phyloP scores from a whole-genome alignment of 1,140 invertebrate genomes.

The Rhynchophorus ferrugineus region DNA sequence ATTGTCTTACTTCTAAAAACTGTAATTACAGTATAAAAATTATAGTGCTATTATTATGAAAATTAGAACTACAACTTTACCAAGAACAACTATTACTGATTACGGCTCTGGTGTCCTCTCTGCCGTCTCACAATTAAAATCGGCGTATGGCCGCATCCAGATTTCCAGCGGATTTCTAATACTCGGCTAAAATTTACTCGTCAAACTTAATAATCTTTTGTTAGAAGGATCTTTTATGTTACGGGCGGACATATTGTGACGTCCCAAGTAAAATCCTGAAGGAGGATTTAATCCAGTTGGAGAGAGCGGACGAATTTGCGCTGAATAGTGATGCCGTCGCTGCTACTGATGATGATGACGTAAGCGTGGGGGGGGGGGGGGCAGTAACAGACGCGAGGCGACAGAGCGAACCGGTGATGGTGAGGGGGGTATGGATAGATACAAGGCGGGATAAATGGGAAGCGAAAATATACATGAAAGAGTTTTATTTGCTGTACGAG shows the following conservation, averaged over 20 bases:
- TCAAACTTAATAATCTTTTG: constrained; percentile 26
- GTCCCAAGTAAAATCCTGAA: constrained; percentile 13
- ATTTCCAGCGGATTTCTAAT: constrained; percentile 18
- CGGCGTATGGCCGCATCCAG: background rate
- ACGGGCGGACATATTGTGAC: constrained; percentile 15
- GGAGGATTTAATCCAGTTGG: constrained; percentile 12
- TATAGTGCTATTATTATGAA: no score
- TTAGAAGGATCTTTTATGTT: constrained; percentile 22
- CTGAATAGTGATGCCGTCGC: no score
- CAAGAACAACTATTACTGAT: no score
- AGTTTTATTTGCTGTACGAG: no score
- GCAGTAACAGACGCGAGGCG: no score
- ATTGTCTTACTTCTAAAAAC: no score
- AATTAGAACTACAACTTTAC: no score
- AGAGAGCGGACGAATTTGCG: background rate
- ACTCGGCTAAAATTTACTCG: constrained; percentile 22
- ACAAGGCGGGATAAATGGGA: background rate
- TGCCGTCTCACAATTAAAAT: background rate
- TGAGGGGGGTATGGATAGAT: background rate
- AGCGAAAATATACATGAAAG: background rate
- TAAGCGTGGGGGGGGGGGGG: no score
- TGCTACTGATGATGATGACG: no score
- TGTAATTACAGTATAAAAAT: no score
- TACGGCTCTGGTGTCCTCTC: background rate
- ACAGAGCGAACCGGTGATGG: background rate